Evolutionary conservation across 2,113 vertebrate genomes (phyloP), one percentile per base, ranked within the genome.

Genomic region (Prionailurus viverrinus): DNA sequence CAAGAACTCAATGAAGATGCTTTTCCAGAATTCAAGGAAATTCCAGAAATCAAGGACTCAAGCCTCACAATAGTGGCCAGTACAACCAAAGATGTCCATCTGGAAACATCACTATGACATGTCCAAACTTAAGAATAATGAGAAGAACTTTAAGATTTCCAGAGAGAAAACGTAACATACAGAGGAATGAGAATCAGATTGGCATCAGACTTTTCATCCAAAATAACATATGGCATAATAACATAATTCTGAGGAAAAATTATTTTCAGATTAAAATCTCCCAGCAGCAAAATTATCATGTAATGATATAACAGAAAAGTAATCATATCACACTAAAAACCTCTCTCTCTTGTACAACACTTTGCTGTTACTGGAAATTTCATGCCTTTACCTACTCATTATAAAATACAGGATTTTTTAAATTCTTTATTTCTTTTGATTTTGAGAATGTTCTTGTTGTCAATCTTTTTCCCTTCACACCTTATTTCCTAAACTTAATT

Each of bases 341-440:
- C 78, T 18, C 51, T 83, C 51, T 74, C 23, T 55, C 55, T 65
- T 63, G 11, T 15, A 55, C 25, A 79, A 84, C 5, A 10, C 31
- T 89, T 88, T 73, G 23, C 21, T 91, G 91, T 86, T 73, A 13
- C 61, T 92, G 5, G 12, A 69, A 63, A 88, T 89, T 39, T 68
- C 29, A 88, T n/a, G 83, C 3, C 7, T 69, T 95, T 78, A 58
- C 53, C 68, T 84, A 80, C 39, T 68, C 19, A 82, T 92, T 83
- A 45, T 31, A 81, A 94, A 94, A n/a, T 85, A 66, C 4, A 86
- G 7, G 9, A 2, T 94, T 93, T 88, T 82, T 14, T 78, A 25
- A 93, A 71, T 79, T 94, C 39, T 94, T 94, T 80, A 82, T 85
- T 93, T 89, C 14, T 91, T 45, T 97, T 94, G 1, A 48, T 1